Conservation (phyloP, 2,888 invertebrate species). For the Megamerina dolium region DNA sequence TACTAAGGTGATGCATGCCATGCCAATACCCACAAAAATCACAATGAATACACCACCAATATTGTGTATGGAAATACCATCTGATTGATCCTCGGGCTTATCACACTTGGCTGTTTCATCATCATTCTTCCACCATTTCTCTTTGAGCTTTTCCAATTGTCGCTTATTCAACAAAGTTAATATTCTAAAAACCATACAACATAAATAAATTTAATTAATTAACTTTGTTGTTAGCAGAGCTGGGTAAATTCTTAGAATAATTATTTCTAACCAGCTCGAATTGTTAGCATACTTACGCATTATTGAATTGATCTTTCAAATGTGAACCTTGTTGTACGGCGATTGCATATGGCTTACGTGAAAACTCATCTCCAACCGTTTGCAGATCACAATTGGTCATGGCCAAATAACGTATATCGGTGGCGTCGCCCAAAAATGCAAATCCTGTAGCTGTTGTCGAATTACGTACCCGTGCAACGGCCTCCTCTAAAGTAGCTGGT, state of each 20-base stretch:
- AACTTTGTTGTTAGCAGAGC: too few relatives aligned
- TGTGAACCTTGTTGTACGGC: constrained; percentile 96
- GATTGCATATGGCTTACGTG: constrained; percentile 93
- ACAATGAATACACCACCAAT: constrained; percentile 98
- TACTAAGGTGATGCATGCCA: constrained; percentile 83
- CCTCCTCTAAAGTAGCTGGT: constrained; percentile 73
- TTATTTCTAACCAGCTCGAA: too few relatives aligned
- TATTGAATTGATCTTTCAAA: constrained; percentile 88
- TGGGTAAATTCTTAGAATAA: too few relatives aligned
- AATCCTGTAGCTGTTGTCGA: constrained; percentile 74
- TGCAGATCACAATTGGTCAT: constrained; percentile 63
- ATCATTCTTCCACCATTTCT: constrained; percentile 94
- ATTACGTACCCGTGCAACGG: constrained; percentile 66
- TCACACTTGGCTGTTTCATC: constrained; percentile 71
- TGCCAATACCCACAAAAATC: constrained; percentile 89
- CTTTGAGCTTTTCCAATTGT: constrained; percentile 86
- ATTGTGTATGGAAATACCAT: constrained; percentile 95
- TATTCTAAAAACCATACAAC: constrained; percentile 57
- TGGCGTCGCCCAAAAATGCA: constrained; percentile 91
- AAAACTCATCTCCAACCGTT: constrained; percentile 94
- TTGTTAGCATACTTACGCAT: constrained; percentile 66
- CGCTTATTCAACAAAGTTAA: constrained; percentile 88
- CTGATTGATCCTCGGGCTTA: constrained; percentile 86
- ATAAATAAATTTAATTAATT: too few relatives aligned
- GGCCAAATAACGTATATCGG: constrained; percentile 65